Evolutionary conservation across 2,888 invertebrate genomes (phyloP).

Genomic region (Apotomis betuletana): DNA sequence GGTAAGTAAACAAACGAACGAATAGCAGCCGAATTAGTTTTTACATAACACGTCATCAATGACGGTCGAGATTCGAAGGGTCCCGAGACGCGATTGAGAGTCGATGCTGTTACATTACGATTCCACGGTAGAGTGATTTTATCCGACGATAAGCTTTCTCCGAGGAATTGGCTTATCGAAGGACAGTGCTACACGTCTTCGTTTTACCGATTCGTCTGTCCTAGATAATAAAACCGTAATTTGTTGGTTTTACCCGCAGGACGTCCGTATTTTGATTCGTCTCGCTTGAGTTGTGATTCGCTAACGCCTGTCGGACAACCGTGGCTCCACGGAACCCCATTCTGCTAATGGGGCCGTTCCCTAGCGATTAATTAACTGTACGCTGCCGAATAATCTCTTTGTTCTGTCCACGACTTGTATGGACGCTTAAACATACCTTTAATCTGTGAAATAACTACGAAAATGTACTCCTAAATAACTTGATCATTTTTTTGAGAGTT

Average conservation of each 20-base stretch:
- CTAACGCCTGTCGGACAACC: conserved; percentile 46
- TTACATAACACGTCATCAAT: conserved; percentile 45
- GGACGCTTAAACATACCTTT: conserved; percentile 48
- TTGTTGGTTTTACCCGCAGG: conserved; percentile 27
- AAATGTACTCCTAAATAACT: conserved; percentile 47
- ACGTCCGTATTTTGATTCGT: conserved; percentile 45
- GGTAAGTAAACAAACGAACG: not conserved
- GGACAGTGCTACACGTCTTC: conserved; percentile 57
- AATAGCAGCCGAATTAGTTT: conserved; percentile 5
- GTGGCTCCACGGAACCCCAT: conserved; percentile 50
- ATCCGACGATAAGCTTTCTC: conserved; percentile 62
- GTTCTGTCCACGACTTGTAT: conserved; percentile 51
- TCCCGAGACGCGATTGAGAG: conserved; percentile 64
- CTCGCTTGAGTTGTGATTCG: conserved; percentile 50
- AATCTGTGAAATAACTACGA: conserved; percentile 50
- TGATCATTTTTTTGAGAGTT: conserved; percentile 15
- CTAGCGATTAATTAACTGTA: conserved; percentile 67
- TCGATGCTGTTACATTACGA: conserved; percentile 69
- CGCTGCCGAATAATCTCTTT: conserved; percentile 61
- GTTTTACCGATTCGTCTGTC: conserved; percentile 55
- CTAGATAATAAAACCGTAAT: conserved; percentile 41
- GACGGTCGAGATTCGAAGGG: conserved; percentile 56
- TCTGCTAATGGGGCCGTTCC: conserved; percentile 62
- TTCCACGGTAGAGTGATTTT: conserved; percentile 71
- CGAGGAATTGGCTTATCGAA: conserved; percentile 65